Percentiles rank a stretch among this genome's conserved stretches.
Evolutionary conservation across 2,888 invertebrate species (phyloP).

Genomic region (Tipula confusa): DNA sequence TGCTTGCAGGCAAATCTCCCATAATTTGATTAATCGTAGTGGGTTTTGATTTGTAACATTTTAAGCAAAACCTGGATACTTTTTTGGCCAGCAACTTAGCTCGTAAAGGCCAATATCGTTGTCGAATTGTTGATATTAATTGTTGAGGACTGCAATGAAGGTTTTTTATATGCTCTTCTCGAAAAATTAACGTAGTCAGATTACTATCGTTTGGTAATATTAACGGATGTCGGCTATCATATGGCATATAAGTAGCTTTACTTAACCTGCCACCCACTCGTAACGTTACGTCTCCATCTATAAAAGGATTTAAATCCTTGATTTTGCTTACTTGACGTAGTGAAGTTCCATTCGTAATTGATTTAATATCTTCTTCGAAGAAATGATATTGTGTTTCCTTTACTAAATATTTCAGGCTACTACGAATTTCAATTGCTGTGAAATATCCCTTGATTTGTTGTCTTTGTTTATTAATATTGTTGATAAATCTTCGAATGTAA

Average conservation of each 20-base stretch:
- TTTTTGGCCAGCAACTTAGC: not conserved
- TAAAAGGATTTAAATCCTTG: not conserved
- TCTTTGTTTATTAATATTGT: too few relatives aligned
- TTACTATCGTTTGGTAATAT: not conserved
- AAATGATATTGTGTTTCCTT: too few relatives aligned
- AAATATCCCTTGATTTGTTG: too few relatives aligned
- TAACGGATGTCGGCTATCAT: not conserved
- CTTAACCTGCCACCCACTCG: not conserved
- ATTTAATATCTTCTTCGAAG: too few relatives aligned
- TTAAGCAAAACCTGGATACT: not conserved
- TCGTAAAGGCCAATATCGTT: not conserved
- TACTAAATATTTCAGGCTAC: too few relatives aligned
- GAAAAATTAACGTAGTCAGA: too few relatives aligned
- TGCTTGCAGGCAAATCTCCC: not conserved
- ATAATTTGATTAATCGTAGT: not conserved
- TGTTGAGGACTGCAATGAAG: not conserved
- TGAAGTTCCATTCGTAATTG: too few relatives aligned
- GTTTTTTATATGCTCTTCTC: not conserved
- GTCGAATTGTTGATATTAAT: not conserved
- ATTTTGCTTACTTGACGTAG: too few relatives aligned
- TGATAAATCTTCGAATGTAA: too few relatives aligned
- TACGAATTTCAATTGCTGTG: too few relatives aligned
- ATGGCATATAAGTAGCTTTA: not conserved
- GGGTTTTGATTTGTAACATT: not conserved
- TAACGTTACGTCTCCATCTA: not conserved